Percentiles rank a stretch among this genome's conserved stretches.
Evolutionary conservation across 2,888 invertebrate species (phyloP).

Genomic region (Cosmopolites sordidus): DNA sequence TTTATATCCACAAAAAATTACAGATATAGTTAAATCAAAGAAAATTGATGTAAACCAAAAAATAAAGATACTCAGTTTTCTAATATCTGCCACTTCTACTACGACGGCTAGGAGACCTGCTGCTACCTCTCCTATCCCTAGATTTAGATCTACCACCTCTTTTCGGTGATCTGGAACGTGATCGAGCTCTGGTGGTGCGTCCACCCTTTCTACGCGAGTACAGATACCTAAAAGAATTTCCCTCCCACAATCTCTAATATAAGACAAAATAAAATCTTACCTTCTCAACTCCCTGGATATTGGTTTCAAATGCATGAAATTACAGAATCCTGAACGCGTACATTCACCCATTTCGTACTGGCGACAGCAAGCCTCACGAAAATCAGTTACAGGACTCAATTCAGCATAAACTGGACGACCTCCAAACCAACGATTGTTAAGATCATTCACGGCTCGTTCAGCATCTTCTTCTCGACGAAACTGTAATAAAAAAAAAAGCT

Average conservation of each 20-base stretch:
- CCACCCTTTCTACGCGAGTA: conserved; percentile 38
- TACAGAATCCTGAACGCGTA: conserved; percentile 97
- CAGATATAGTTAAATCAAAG: too few species aligned
- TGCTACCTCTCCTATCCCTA: conserved; percentile 36
- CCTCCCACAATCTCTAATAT: too few species aligned
- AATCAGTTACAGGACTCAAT: conserved; percentile 97
- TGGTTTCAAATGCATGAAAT: conserved; percentile 99
- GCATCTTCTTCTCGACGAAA: conserved; percentile 98
- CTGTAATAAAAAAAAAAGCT: too few species aligned
- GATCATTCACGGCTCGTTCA: conserved; percentile 92
- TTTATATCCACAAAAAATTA: too few species aligned
- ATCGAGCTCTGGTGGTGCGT: conserved; percentile 41
- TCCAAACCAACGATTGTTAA: conserved; percentile 99
- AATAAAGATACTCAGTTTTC: too few species aligned
- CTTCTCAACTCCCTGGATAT: conserved; percentile 91
- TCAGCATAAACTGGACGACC: conserved; percentile 98
- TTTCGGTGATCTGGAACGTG: conserved; percentile 59
- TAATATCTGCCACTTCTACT: conserved; percentile 39
- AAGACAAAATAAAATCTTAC: conserved; percentile 44
- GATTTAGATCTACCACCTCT: conserved; percentile 51
- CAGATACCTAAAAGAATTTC: conserved; percentile 29
- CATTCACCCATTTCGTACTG: conserved; percentile 99
- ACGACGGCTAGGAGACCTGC: conserved; percentile 46
- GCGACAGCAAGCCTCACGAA: conserved; percentile 97
- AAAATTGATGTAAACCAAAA: too few species aligned